Percentiles rank a stretch among this genome's conserved stretches.
phyloP scores from a whole-genome alignment of 2,113 vertebrate genomes.

The Odocoileus virginianus region DNA sequence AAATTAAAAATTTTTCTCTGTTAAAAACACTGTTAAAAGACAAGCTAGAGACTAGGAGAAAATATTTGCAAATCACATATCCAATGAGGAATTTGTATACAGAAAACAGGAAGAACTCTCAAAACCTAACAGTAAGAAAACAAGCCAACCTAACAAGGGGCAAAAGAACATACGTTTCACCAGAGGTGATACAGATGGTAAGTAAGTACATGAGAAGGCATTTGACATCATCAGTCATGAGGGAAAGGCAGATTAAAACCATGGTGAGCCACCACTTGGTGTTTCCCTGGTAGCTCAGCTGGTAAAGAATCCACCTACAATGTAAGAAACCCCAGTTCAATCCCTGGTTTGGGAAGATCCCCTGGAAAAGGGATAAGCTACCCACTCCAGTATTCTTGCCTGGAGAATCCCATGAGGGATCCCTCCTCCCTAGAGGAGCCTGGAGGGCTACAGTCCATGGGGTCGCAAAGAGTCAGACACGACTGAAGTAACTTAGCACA shows the following conservation, averaged over 20 bases:
- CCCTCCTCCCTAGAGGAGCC: background rate
- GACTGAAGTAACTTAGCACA: background rate
- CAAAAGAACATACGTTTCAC: background rate
- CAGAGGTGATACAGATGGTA: background rate
- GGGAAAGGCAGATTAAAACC: background rate
- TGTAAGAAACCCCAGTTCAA: background rate
- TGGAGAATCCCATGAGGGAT: background rate
- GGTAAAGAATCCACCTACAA: background rate
- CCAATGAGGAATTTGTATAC: background rate
- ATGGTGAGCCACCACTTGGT: background rate
- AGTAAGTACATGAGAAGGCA: background rate
- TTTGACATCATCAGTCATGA: background rate
- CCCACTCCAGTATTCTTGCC: background rate
- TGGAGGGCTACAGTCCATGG: background rate
- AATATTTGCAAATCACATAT: background rate
- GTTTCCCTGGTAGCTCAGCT: background rate
- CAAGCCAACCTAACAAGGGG: background rate
- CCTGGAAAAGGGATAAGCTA: background rate
- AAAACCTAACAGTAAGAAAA: background rate
- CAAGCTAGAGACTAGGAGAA: background rate
- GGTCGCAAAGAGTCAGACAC: background rate
- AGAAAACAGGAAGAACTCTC: background rate
- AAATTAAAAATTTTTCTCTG: background rate
- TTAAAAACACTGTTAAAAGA: background rate
- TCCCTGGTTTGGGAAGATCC: background rate